phyloP scores from a whole-genome alignment of 2,888 invertebrate species.

The Drosophila neotestacea region DNA sequence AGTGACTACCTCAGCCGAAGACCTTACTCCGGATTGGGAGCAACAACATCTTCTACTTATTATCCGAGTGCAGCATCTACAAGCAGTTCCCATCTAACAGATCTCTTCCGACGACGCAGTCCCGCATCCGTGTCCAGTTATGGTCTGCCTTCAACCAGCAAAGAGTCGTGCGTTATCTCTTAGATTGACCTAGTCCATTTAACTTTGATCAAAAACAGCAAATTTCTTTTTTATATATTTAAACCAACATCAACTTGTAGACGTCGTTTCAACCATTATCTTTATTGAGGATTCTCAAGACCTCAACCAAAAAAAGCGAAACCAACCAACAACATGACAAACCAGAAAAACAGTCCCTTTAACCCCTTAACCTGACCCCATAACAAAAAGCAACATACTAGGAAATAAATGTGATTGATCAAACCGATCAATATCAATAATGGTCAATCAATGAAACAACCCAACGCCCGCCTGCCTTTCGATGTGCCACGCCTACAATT shows the following conservation, averaged over 20 bases:
- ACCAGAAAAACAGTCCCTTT: not conserved
- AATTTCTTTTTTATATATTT: slow-evolving; percentile 64
- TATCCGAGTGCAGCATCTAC: slow-evolving; percentile 44
- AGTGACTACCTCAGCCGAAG: slow-evolving; percentile 52
- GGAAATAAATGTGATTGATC: slow-evolving; percentile 13
- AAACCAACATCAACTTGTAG: slow-evolving; percentile 41
- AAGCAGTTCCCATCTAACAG: slow-evolving; percentile 73
- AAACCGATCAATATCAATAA: slow-evolving; percentile 3
- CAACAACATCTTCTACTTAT: slow-evolving; percentile 36
- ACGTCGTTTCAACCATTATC: slow-evolving; percentile 70
- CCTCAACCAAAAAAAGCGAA: slow-evolving; percentile 41
- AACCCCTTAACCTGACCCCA: slow-evolving; percentile 1
- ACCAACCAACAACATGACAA: slow-evolving; percentile 47
- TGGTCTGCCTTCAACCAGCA: slow-evolving; percentile 75
- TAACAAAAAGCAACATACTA: slow-evolving; percentile 35
- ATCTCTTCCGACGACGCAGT: slow-evolving; percentile 81
- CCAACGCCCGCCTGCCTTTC: slow-evolving; percentile 34
- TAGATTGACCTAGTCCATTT: slow-evolving; percentile 55
- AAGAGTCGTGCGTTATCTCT: slow-evolving; percentile 84
- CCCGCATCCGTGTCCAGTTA: slow-evolving; percentile 65
- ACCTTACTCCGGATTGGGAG: slow-evolving; percentile 43
- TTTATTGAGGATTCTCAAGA: slow-evolving; percentile 59
- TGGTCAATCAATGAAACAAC: slow-evolving; percentile 34
- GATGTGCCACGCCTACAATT: slow-evolving; percentile 65
- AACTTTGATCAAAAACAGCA: slow-evolving; percentile 49